A percentile compares a stretch with the other conserved stretches of the same genome.
phyloP scores from a whole-genome alignment of 2,888 invertebrate species.

The Drosophila yooni region DNA sequence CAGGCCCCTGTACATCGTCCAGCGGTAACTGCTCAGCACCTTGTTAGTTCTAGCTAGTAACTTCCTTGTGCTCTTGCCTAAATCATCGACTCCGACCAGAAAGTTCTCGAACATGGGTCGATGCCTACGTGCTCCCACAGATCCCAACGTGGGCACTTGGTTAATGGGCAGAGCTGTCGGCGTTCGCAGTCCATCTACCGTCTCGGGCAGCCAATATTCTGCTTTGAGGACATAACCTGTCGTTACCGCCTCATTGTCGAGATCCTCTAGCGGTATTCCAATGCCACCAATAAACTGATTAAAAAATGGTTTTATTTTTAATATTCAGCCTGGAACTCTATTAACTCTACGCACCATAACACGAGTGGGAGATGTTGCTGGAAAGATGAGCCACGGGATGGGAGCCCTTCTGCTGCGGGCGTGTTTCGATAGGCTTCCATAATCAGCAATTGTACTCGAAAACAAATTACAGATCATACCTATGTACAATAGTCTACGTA shows the following conservation, averaged over 20 bases:
- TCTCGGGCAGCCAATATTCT: conserved; percentile 81
- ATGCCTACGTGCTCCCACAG: conserved; percentile 49
- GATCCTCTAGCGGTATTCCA: conserved; percentile 83
- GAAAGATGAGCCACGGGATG: conserved; percentile 78
- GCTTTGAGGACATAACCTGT: conserved; percentile 83
- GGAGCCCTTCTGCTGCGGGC: conserved; percentile 61
- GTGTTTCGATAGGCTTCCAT: conserved; percentile 63
- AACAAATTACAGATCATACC: conserved; percentile 23
- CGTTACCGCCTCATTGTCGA: conserved; percentile 82
- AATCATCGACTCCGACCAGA: conserved; percentile 62
- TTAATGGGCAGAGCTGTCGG: conserved; percentile 60
- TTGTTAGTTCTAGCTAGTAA: conserved; percentile 58
- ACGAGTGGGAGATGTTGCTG: conserved; percentile 83
- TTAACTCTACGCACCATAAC: conserved; percentile 71
- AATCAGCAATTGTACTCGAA: background rate
- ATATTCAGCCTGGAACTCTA: background rate
- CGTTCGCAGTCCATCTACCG: conserved; percentile 68
- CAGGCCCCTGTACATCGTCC: conserved; percentile 80
- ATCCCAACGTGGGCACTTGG: conserved; percentile 63
- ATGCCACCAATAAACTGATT: conserved; percentile 82
- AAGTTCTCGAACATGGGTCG: conserved; percentile 74
- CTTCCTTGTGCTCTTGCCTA: conserved; percentile 64
- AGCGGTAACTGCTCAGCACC: conserved; percentile 79
- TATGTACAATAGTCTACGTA: conserved; percentile 5
- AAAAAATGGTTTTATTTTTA: background rate